Evolutionary conservation across 2,113 vertebrate genomes (phyloP), one percentile per base, ranked within the genome.

Genomic region (Talpa occidentalis): DNA sequence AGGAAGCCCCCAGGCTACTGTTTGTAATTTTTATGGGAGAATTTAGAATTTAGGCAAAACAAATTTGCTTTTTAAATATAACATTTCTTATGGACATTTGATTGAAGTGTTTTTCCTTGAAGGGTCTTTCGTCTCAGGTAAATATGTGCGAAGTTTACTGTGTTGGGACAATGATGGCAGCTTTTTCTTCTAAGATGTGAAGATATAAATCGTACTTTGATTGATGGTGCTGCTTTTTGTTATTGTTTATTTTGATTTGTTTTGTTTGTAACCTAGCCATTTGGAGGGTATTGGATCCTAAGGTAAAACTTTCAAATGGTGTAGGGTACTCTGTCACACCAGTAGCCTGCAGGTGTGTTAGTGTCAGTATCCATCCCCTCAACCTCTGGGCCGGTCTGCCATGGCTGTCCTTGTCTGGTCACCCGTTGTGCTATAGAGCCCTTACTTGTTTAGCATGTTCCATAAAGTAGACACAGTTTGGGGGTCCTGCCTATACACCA

Each of bases 1-100:
- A 30, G 15, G 52, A 73, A 60, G 35, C 4, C 2, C 10, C 56
- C 66, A 94, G 47, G 10, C 56, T 35, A 19, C 28, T 64, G 0
- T 83, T 96, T 90, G 9, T 78, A 44, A 35, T 21, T 81, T 84
- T 77, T 60, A 5, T 78, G 56, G 42, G n/a, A 73, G 15, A 64
- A 60, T 73, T 60, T 83, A 64, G 47, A 96, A 83, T 44, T 44
- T 44, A 67, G 42, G 14, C 88, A 79, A 93, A 89, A 70, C 49
- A 80, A 80, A 87, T 72, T 1, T 32, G 12, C 56, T 26, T 7
- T 35, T 93, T 92, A 37, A 88, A 88, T 86, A 72, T 64, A 80
- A 3, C 16, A 56, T 83, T 82, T 89, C 59, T 76, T 44, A 32
- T n/a, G 56, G 35, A 26, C 49, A 85, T 15, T 69, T 92, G 12